Percentiles rank a stretch among this genome's conserved stretches.
phyloP scores from a whole-genome alignment of 2,113 vertebrate species.

The Rhinogobius similis region DNA sequence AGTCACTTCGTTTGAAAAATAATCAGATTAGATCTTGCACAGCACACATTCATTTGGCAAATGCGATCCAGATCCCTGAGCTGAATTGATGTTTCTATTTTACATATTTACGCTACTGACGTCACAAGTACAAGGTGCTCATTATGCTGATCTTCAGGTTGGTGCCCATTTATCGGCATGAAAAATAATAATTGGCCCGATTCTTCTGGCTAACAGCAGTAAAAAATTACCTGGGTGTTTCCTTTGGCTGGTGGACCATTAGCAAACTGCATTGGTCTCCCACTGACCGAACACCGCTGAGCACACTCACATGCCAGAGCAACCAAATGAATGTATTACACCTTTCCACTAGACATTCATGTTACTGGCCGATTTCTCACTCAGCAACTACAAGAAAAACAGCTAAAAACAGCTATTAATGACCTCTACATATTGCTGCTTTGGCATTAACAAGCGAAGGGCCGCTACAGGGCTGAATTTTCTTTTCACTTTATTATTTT shows the following conservation, averaged over 20 bases:
- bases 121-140: background rate
- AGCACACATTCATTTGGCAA: background rate
- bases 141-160: background rate
- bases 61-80: background rate
- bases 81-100: background rate
- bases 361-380: background rate
- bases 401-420: conserved; percentile 1
- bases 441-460: background rate
- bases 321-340: background rate
- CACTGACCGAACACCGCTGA: conserved; percentile 2
- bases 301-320: background rate
- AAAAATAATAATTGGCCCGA: background rate
- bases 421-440: background rate
- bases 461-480: background rate
- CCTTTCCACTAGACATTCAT: conserved; percentile 1
- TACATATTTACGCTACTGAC: background rate
- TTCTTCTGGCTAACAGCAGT: background rate
- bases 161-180: background rate
- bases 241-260: background rate
- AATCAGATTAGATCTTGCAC: background rate
- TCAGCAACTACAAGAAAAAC: background rate
- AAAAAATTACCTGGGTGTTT: background rate
- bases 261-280: background rate
- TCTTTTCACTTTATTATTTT: too few species aligned
- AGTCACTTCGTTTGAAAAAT: background rate